A percentile compares a stretch with the other conserved stretches of the same genome.
Evolutionary conservation across 1,140 invertebrate species (phyloP).

Genomic region (Diabrotica virgifera): DNA sequence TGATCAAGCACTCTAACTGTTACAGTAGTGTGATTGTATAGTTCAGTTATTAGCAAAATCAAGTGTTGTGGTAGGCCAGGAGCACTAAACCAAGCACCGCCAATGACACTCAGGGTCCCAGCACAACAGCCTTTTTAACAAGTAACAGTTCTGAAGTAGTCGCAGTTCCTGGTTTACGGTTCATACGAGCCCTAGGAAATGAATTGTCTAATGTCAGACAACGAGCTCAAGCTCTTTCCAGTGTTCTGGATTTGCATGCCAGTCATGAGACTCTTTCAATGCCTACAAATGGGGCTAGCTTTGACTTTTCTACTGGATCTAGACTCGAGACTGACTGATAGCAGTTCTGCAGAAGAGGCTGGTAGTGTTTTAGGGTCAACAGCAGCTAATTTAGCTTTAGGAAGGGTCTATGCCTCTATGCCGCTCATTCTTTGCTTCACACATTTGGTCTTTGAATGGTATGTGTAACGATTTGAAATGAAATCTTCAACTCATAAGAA

Average conservation of each 20-base stretch:
- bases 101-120: conserved; percentile 67
- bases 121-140: conserved; percentile 72
- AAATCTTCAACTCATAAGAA: no score
- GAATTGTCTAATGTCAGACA: conserved; percentile 71
- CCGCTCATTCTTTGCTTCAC: conserved; percentile 83
- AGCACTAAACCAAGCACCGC: conserved; percentile 81
- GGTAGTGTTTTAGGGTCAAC: conserved; percentile 52
- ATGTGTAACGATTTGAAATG: conserved; percentile 52
- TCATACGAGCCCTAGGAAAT: conserved; percentile 69
- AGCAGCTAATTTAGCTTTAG: conserved; percentile 58
- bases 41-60: no score
- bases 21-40: no score
- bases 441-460: conserved; percentile 90
- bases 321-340: conserved; percentile 57
- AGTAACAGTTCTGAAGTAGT: conserved; percentile 69
- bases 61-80: conserved; percentile 57
- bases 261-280: conserved; percentile 58
- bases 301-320: conserved; percentile 57
- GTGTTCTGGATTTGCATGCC: conserved; percentile 72
- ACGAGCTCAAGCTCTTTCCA: conserved; percentile 72
- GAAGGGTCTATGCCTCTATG: conserved; percentile 80
- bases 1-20: no score
- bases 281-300: conserved; percentile 52
- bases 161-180: conserved; percentile 65
- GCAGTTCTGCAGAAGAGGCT: conserved; percentile 56